phyloP scores from a whole-genome alignment of 2,797 vertebrate species.

The Pseudochromis fuscus region DNA sequence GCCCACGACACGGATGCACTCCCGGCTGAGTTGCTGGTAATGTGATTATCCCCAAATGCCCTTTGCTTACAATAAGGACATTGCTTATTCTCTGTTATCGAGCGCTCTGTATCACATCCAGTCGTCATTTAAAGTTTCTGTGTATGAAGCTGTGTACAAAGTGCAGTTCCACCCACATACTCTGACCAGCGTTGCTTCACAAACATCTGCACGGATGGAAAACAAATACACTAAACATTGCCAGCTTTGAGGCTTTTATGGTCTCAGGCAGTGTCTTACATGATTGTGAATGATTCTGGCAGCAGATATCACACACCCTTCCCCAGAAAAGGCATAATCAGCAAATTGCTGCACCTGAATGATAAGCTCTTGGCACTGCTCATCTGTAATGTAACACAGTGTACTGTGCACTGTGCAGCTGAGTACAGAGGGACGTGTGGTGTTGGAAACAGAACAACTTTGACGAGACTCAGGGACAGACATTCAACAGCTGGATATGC shows the following conservation, averaged over 20 bases:
- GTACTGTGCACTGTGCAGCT: not conserved
- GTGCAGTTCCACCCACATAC: not conserved
- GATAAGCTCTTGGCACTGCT: not conserved
- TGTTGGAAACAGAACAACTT: not conserved
- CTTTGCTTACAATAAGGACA: constrained; percentile 15
- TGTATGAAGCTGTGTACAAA: constrained; percentile 7
- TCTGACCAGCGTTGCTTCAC: not conserved
- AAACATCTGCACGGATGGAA: constrained; percentile 14
- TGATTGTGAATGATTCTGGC: constrained; percentile 23
- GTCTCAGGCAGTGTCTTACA: not conserved
- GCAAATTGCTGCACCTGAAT: not conserved
- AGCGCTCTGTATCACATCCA: constrained; percentile 2
- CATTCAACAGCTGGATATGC: not conserved
- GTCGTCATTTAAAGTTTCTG: not conserved
- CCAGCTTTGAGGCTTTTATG: not conserved
- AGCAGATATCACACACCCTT: constrained; percentile 34
- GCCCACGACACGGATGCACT: constrained; percentile 50
- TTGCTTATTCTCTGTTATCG: not conserved
- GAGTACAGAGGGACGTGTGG: not conserved
- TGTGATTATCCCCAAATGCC: constrained; percentile 30
- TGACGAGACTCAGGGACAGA: not conserved
- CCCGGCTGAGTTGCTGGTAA: constrained; percentile 22
- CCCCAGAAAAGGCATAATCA: constrained; percentile 11
- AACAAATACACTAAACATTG: constrained; percentile 11
- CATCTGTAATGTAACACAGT: not conserved